Conservation (phyloP, 2,797 vertebrate genomes). For the Danio choprae region DNA sequence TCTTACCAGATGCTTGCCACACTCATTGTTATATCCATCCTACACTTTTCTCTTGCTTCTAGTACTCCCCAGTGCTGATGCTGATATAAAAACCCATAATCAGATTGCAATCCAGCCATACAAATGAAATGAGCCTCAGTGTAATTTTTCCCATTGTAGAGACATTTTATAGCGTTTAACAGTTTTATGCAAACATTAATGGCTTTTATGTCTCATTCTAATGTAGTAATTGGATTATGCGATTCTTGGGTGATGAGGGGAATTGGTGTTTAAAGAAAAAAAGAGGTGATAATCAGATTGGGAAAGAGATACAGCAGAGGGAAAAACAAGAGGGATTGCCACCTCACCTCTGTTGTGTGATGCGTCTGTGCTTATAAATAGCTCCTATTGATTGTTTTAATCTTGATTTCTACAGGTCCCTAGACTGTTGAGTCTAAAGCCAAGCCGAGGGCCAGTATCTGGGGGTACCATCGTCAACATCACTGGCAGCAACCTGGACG, state of each 20-base stretch:
- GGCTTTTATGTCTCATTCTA: constrained; percentile 62
- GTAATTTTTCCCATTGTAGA: constrained; percentile 63
- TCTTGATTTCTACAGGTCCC: constrained; percentile 79
- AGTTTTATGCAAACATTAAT: constrained; percentile 67
- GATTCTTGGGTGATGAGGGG: constrained; percentile 62
- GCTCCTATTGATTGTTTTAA: neutral
- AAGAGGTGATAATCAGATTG: constrained; percentile 60
- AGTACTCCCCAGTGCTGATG: neutral
- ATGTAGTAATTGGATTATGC: constrained; percentile 64
- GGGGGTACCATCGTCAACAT: constrained; percentile 97
- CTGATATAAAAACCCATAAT: constrained; percentile 20
- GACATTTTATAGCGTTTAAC: constrained; percentile 63
- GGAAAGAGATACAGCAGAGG: constrained; percentile 48
- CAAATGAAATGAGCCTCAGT: constrained; percentile 56
- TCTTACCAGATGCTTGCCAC: neutral
- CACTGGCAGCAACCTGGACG: constrained; percentile 92
- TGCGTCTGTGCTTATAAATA: constrained; percentile 25
- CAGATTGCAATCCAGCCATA: constrained; percentile 14
- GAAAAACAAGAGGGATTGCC: constrained; percentile 1
- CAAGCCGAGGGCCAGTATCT: constrained; percentile 89
- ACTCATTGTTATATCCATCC: neutral
- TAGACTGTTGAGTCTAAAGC: constrained; percentile 86
- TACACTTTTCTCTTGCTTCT: neutral
- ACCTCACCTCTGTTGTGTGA: constrained; percentile 16
- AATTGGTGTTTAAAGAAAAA: constrained; percentile 53